Percentiles rank a stretch among this genome's conserved stretches.
phyloP scores from a whole-genome alignment of 2,888 invertebrate genomes.

The Cosmorhoe ocellata region DNA sequence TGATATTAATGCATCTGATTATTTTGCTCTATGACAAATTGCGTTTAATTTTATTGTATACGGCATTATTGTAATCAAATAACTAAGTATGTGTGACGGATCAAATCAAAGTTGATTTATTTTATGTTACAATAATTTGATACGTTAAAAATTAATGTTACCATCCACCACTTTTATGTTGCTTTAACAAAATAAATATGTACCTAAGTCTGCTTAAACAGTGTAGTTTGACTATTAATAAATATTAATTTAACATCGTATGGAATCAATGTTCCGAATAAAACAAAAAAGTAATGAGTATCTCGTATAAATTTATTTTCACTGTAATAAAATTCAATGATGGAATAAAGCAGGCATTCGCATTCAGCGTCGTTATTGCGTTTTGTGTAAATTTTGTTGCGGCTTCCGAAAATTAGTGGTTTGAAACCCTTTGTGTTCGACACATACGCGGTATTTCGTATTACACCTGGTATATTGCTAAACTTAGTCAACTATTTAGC shows the following conservation, averaged over 20 bases:
- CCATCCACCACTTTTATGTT: too few relatives aligned
- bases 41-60: background rate
- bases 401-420: slow-evolving; percentile 31
- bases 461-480: slow-evolving; percentile 3
- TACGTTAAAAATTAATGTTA: background rate
- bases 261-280: background rate
- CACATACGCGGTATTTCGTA: slow-evolving; percentile 14
- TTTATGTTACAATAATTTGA: background rate
- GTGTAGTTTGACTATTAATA: too few relatives aligned
- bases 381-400: slow-evolving; percentile 29
- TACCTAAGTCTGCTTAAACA: too few relatives aligned
- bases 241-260: background rate
- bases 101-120: background rate
- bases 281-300: slow-evolving; percentile 2
- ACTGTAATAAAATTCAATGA: slow-evolving; percentile 26
- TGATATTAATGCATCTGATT: background rate
- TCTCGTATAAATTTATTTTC: slow-evolving; percentile 8
- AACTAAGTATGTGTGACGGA: background rate
- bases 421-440: slow-evolving; percentile 26
- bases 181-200: too few relatives aligned
- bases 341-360: slow-evolving; percentile 24
- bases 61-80: background rate
- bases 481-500: too few relatives aligned
- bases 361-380: slow-evolving; percentile 13
- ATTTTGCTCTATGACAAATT: background rate